Evolutionary conservation across 2,797 vertebrate genomes (phyloP), one percentile per base, ranked within the genome.

Genomic region (Protosalanx chinensis): DNA sequence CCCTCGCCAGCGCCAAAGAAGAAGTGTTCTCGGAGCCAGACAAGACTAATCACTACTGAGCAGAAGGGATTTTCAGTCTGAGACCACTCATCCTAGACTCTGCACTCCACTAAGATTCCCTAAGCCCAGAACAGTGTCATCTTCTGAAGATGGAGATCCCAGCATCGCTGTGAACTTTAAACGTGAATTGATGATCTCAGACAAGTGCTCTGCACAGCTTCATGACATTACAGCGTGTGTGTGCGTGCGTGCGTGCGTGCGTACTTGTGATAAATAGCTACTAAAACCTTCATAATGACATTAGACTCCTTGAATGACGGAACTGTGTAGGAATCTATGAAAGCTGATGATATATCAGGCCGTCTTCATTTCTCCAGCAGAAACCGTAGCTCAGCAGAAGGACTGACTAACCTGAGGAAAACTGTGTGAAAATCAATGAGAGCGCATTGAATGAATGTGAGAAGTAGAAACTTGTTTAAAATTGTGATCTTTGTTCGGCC

Each of bases 141-240:
- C 74, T 71, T 86, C 76, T 65, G 71, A 72, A 77, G 71, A 81
- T 76, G 72, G 72, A 86, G 78, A 84, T 77, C 80, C 75, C 75
- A 69, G 74, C 82, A 78, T 15, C 72, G 81, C 72, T 79, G 20
- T 88, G 83, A 89, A 90, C 82, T 88, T 87, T 86, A 82, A 81
- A 84, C 82, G 76, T 77, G 59, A 27, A 30, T 67, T 53, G 23
- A 53, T 67, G 6, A 46, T 56, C n/a, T 46, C 7, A 46, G 15
- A 12, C 46, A 67, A 12, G 41, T 37, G 20, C 33, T 23, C 10
- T 20, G 20, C 33, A 6, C 33, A 7, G 16, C 37, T 46, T 64
- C 32, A 64, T 41, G 23, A 64, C 37, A 23, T 64, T 64, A 37
- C 33, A 12, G 37, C 37, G 33, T 5, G 35, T 60, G 71, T 16